Evolutionary conservation across 1,140 invertebrate genomes (phyloP).

Genomic region (Fopius arisanus): DNA sequence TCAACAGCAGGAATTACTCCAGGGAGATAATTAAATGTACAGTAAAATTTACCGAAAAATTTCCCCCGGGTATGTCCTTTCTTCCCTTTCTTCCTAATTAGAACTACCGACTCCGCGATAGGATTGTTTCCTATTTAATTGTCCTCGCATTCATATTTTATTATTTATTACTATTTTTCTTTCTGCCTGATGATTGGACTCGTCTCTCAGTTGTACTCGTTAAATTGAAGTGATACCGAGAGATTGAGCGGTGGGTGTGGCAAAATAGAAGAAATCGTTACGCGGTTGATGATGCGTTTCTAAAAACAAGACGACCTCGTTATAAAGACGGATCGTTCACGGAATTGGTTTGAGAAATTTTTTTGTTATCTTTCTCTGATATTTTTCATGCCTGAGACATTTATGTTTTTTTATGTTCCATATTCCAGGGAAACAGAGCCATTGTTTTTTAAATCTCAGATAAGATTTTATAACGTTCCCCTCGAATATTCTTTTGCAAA

Average conservation of each 20-base stretch:
- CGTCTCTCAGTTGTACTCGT: neutral
- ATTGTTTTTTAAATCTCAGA: neutral
- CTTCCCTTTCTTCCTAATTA: too few relatives aligned
- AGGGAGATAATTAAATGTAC: too few relatives aligned
- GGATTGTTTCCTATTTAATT: too few relatives aligned
- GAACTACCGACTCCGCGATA: too few relatives aligned
- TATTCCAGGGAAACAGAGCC: too few relatives aligned
- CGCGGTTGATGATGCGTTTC: conserved; percentile 2
- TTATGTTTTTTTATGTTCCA: neutral
- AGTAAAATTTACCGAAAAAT: too few relatives aligned
- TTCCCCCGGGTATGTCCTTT: too few relatives aligned
- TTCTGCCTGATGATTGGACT: neutral
- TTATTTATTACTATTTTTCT: neutral
- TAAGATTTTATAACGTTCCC: too few relatives aligned
- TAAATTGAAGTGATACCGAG: neutral
- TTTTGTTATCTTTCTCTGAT: neutral
- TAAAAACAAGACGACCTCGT: conserved; percentile 7
- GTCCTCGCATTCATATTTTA: too few relatives aligned
- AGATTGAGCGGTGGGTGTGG: neutral
- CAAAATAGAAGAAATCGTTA: neutral
- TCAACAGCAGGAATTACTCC: too few relatives aligned
- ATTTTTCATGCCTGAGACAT: neutral
- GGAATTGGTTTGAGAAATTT: neutral
- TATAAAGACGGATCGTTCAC: conserved; percentile 1
- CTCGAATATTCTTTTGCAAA: too few relatives aligned